Base-by-base conservation (phyloP, 1,140 invertebrate genomes). In the Eriosoma lanigerum region DNA sequence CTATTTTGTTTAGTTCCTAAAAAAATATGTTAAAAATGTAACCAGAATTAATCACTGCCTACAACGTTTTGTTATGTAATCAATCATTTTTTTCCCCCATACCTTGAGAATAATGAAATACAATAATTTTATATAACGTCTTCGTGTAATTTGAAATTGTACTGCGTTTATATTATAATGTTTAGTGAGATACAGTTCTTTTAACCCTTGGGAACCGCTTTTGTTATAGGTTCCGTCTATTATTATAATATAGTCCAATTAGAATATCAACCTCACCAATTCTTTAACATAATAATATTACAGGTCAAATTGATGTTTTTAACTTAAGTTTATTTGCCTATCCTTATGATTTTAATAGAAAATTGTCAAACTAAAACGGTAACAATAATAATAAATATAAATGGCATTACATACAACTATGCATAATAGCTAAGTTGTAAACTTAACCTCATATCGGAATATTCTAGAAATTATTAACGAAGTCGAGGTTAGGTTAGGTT, bases 1-100 rank as follows among this genome's bases (percentile, higher is more conserved):
- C 62, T 66, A 66, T 66, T 66, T 38, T n/a, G n/a, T 66, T 48
- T 66, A 44, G 5, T 62, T 64, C n/a, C 19, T n/a, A 13, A 44
- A 6, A 44, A 44, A 44, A n/a, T 13, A 66, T 66, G 62, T 66
- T 32, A 66, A 66, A 21, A 66, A 19, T 21, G 19, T 21, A 66
- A 66, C 32, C 32, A 21, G n/a, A 44, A 66, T 66, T 66, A 66
- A 66, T 66, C 32, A 66, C n/a, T 44, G n/a, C 32, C n/a, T 48
- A 48, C 32, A 21, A 21, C 32, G 32, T 38, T 46, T 66, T 5
- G 19, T 46, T 44, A 15, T 44, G 32, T 46, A 68, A 68, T 68
- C 64, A 68, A 68, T 68, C 64, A 68, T 68, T 46, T 44, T 24
- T 66, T 64, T 44, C 38, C 5, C 4, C 1, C 1, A 10, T 68